Conservation (phyloP, 1,140 invertebrate genomes). For the Dinothrombium tinctorium region DNA sequence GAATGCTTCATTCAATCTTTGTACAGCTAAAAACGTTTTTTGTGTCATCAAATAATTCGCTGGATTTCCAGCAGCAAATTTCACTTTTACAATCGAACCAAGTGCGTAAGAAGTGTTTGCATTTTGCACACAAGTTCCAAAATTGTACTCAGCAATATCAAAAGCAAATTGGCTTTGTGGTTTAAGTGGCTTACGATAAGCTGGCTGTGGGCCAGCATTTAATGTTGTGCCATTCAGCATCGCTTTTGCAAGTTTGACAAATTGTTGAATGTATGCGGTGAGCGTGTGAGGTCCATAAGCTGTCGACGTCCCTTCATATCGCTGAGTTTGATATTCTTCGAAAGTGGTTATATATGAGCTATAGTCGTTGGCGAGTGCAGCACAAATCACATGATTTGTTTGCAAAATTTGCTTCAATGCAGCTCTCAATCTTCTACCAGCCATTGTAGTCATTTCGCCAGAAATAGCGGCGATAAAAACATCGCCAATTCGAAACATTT, state of each 20-base stretch:
- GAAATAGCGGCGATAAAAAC: slow-evolving; percentile 42
- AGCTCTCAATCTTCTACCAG: slow-evolving; percentile 48
- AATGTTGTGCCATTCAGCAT: slow-evolving; percentile 33
- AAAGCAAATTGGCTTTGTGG: no score
- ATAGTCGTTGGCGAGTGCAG: slow-evolving; percentile 67
- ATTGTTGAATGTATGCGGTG: slow-evolving; percentile 54
- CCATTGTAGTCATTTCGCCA: slow-evolving; percentile 87
- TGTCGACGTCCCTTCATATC: slow-evolving; percentile 80
- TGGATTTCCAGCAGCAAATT: no score
- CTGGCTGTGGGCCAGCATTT: slow-evolving; percentile 38
- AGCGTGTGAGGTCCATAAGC: slow-evolving; percentile 58
- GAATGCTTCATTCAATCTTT: no score
- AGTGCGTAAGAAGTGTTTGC: no score
- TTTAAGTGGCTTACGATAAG: no score
- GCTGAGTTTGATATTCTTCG: slow-evolving; percentile 67
- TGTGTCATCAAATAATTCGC: no score
- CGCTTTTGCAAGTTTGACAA: slow-evolving; percentile 36
- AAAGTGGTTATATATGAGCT: slow-evolving; percentile 66
- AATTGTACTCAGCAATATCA: no score
- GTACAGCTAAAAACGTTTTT: no score
- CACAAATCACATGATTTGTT: slow-evolving; percentile 51
- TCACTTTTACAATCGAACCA: no score
- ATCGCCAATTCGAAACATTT: slow-evolving; percentile 47
- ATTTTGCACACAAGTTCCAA: no score
- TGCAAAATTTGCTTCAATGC: slow-evolving; percentile 23